A percentile compares a stretch with the other conserved stretches of the same genome.
These are phyloP conservation scores for Erethizon dorsatum DNA, from an alignment of 2,797 vertebrate species.

Conservation along the genomic window DNA sequence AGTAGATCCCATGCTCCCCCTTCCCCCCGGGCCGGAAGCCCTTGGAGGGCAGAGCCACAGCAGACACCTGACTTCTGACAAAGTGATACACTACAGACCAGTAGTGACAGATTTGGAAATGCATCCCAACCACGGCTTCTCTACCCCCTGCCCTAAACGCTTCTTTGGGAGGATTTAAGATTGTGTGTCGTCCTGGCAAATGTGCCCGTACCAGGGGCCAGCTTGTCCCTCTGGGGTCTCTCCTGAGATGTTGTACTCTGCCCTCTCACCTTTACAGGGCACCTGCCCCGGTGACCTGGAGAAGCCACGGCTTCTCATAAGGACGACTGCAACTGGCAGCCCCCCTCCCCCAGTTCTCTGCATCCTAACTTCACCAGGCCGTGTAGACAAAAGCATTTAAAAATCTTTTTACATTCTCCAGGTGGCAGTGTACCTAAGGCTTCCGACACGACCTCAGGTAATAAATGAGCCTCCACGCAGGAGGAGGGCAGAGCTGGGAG, in stretches of 20 bases:
- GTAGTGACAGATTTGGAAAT: background rate
- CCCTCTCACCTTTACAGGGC: background rate
- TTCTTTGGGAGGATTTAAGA: background rate
- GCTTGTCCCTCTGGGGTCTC: background rate
- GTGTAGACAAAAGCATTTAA: background rate
- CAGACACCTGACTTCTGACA: background rate
- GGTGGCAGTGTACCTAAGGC: background rate
- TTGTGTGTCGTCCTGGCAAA: background rate
- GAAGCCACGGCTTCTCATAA: background rate
- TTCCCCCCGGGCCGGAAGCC: background rate
- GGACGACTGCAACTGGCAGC: background rate
- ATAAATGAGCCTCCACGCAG: fast-evolving
- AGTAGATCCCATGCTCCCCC: background rate
- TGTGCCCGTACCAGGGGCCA: background rate
- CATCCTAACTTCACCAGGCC: background rate
- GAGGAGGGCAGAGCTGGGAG: background rate
- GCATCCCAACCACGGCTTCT: background rate
- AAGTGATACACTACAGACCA: background rate
- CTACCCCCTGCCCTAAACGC: background rate
- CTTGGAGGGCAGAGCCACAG: background rate
- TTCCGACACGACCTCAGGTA: background rate
- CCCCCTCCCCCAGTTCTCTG: no score
- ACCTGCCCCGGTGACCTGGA: background rate
- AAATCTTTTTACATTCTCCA: background rate
- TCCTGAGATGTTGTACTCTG: background rate